Evolutionary conservation across 2,797 vertebrate species (phyloP).

Genomic region (Pangasius sanitwongsei): DNA sequence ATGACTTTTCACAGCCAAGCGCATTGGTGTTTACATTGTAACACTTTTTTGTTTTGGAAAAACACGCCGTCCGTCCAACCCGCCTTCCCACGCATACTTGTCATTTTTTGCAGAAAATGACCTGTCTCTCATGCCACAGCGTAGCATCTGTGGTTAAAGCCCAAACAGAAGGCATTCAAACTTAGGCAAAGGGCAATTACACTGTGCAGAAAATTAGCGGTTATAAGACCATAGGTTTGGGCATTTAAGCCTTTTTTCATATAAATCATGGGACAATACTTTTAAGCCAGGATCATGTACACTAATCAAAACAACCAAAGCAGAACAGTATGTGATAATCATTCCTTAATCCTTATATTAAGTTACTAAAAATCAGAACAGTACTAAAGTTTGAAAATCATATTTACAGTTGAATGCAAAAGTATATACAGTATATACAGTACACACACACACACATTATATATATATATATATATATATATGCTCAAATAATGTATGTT

Average conservation of each 20-base stretch:
- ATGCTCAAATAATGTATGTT: background rate
- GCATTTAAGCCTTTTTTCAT: constrained; percentile 38
- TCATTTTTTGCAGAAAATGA: constrained; percentile 47
- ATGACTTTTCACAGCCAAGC: constrained; percentile 47
- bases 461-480: too few species aligned
- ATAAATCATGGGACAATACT: background rate
- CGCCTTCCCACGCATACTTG: constrained; percentile 55
- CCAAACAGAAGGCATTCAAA: constrained; percentile 50
- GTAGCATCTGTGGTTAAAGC: constrained; percentile 51
- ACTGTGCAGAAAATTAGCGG: constrained; percentile 34
- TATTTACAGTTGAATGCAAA: background rate
- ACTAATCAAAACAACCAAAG: constrained; percentile 7
- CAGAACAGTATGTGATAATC: background rate
- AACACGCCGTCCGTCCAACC: constrained; percentile 25
- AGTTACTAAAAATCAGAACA: background rate
- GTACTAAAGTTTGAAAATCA: background rate
- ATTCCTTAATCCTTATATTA: background rate
- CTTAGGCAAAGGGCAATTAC: constrained; percentile 53
- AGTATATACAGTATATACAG: too few species aligned
- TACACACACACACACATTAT: too few species aligned
- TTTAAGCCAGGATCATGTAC: background rate
- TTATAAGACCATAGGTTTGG: constrained; percentile 20
- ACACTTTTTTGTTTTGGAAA: constrained; percentile 51
- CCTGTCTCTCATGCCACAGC: constrained; percentile 34
- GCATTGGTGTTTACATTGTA: constrained; percentile 58